Conservation (phyloP, 2,113 vertebrate genomes). For the Oreochromis spilurus region DNA sequence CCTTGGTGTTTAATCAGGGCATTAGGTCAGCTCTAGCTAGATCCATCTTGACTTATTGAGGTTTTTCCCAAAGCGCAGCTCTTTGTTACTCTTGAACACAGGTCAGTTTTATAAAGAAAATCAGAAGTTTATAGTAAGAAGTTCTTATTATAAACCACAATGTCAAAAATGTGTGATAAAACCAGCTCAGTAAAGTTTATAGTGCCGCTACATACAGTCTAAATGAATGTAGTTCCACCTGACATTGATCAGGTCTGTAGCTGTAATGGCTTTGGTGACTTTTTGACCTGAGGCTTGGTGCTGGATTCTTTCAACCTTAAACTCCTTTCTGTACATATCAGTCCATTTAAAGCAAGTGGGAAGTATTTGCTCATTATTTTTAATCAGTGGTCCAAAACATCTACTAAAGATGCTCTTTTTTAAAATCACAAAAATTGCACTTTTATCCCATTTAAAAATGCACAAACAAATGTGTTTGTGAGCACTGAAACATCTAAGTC, state of each 20-base stretch:
- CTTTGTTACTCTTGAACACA: not conserved
- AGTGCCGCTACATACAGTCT: not conserved
- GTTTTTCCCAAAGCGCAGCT: not conserved
- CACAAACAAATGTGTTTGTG: not conserved
- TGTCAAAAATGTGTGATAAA: not conserved
- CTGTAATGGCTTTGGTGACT: conserved; percentile 23
- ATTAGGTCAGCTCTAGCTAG: conserved; percentile 21
- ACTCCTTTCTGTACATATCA: not conserved
- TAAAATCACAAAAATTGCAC: not conserved
- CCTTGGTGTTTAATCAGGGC: conserved; percentile 19
- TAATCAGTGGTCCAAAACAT: not conserved
- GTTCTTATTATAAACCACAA: not conserved
- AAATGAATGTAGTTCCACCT: conserved; percentile 16
- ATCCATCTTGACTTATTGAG: not conserved
- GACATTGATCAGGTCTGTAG: conserved; percentile 22
- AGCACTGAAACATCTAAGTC: not conserved
- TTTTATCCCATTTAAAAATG: not conserved
- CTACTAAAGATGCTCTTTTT: not conserved
- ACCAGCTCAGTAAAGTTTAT: not conserved
- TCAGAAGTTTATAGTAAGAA: not conserved
- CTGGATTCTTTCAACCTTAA: not conserved
- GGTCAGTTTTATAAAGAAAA: not conserved
- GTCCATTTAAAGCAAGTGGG: not conserved
- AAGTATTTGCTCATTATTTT: not conserved
- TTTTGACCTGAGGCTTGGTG: conserved; percentile 34